Base-by-base conservation (phyloP, 2,113 vertebrate species). In the Abramis brama region DNA sequence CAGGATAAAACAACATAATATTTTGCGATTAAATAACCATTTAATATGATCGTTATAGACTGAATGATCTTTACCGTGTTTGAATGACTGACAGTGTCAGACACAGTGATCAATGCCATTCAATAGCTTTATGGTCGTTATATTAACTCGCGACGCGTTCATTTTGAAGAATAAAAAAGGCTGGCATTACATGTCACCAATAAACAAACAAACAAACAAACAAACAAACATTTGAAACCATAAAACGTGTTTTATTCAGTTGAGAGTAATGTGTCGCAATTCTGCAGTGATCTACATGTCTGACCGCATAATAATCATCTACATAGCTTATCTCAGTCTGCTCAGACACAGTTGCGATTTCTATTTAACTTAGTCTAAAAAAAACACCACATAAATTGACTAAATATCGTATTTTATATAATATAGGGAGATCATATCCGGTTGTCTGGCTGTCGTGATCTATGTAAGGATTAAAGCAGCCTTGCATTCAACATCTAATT, bases 251-350 rank as follows among this genome's bases (percentile, higher is more conserved):
- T 82, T 55, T 5, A 82, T 55, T 82, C 17, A 30, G 2, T 39
- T 47, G 27, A 50, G 2, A 21, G 19, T 59, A 57, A 55, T 33
- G 12, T 36, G 64, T 81, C 52, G 76, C 62, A 84, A 75, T 57
- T 86, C 71, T 77, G 85, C 85, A 82, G 85, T 75, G 85, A 82
- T 70, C 62, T 83, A 43, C 68, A 83, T 74, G 50, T 59, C 45
- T 55, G 80, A 30, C 43, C 47, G 57, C 85, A 76, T 71, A 47
- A 86, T 82, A 80, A 25, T 43, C 43, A 52, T 80, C 78, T 62
- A 73, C 64, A 82, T 52, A 66, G 43, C 43, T 9, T 43, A 43
- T 30, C 33, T 79, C 21, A 4, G 50, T 71, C 75, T 71, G 47
- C 76, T 71, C 50, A 27, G 12, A 21, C 11, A 55, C 50, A 33